Conservation (phyloP, 2,888 invertebrate genomes). For the Bembecia ichneumoniformis region DNA sequence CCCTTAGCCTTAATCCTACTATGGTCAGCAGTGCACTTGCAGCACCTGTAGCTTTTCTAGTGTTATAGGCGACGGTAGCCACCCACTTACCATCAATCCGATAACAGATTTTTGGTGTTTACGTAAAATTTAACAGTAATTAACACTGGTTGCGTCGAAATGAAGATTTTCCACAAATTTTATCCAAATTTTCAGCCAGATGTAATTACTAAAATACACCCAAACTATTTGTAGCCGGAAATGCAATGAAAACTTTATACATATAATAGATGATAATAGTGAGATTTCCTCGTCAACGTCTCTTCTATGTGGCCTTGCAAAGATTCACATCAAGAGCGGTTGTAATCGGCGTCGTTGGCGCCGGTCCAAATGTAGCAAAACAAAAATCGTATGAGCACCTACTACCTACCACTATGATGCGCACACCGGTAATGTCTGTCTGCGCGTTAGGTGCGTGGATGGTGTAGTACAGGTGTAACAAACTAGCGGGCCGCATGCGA, state of each 20-base stretch:
- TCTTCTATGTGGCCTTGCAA: conserved; percentile 30
- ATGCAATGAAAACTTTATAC: not conserved
- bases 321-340: conserved; percentile 34
- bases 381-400: conserved; percentile 29
- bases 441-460: conserved; percentile 25
- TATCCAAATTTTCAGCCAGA: too few species aligned
- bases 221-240: not conserved
- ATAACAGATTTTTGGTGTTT: too few species aligned
- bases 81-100: too few species aligned
- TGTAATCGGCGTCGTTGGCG: conserved; percentile 38
- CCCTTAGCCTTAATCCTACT: too few species aligned
- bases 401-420: conserved; percentile 15
- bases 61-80: too few species aligned
- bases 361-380: conserved; percentile 38
- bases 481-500: too few species aligned
- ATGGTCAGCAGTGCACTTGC: too few species aligned
- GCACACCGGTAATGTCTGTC: conserved; percentile 26
- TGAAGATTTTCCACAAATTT: too few species aligned
- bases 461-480: conserved; percentile 2
- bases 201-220: too few species aligned
- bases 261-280: not conserved
- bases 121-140: too few species aligned
- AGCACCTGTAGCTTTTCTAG: too few species aligned
- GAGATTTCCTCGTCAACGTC: conserved; percentile 2
- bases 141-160: too few species aligned